A percentile compares a stretch with the other conserved stretches of the same genome.
Conservation (phyloP, 2,113 vertebrate genomes). For the Sebastes fasciatus region DNA sequence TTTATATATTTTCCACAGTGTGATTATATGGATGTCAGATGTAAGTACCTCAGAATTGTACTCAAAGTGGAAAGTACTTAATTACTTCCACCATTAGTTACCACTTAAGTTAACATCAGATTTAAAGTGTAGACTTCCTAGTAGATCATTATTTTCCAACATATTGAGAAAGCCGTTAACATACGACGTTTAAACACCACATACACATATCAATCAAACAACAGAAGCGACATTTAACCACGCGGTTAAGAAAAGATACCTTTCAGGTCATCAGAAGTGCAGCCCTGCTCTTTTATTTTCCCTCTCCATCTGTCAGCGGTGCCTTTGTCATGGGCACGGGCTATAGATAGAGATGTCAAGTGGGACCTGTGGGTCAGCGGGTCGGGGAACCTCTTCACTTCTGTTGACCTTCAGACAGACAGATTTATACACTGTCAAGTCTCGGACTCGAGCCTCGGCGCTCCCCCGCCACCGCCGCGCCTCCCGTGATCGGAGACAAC, state of each 20-base stretch:
- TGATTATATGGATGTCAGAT: background rate
- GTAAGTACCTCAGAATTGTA: background rate
- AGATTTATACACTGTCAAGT: constrained; percentile 83
- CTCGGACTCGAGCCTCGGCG: constrained; percentile 17
- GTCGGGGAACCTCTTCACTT: constrained; percentile 80
- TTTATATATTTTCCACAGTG: background rate
- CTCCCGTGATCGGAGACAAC: constrained; percentile 59
- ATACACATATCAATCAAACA: background rate
- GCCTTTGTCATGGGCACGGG: constrained; percentile 65
- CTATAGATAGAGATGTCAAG: constrained; percentile 85
- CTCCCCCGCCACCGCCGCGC: constrained; percentile 37
- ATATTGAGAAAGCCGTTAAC: background rate
- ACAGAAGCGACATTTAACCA: constrained; percentile 51
- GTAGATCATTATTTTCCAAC: background rate
- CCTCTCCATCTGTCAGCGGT: constrained; percentile 59
- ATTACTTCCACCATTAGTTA: background rate
- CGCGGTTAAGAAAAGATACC: constrained; percentile 41
- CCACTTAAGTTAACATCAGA: background rate
- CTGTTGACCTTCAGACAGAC: constrained; percentile 86
- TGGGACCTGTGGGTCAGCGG: constrained; percentile 72
- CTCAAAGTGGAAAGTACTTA: background rate
- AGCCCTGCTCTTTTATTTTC: constrained; percentile 66
- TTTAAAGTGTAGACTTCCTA: background rate
- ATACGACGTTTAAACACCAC: constrained; percentile 18
- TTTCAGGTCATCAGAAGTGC: constrained; percentile 54